Percentiles rank a stretch among this genome's conserved stretches.
Conservation (phyloP, 2,888 invertebrate genomes). For the Drosophila meridiana region DNA sequence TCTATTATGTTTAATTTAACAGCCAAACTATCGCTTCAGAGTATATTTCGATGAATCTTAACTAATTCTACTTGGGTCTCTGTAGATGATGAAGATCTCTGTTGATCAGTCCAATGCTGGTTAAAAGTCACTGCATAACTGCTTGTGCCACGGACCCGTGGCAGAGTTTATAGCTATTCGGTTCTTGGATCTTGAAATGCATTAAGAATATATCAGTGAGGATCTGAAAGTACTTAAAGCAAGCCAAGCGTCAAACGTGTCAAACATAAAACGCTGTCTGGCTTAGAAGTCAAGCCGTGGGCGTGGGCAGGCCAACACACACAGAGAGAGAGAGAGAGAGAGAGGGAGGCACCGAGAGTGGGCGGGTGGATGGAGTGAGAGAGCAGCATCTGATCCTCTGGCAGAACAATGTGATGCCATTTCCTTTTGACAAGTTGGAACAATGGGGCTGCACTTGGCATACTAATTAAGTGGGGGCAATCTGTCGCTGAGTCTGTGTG, state of each 20-base stretch:
- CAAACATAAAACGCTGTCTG: constrained; percentile 51
- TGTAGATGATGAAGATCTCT: neutral
- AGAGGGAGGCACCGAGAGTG: neutral
- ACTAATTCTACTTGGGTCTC: neutral
- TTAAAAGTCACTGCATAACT: neutral
- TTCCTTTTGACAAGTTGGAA: constrained; percentile 49
- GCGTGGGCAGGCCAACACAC: constrained; percentile 18
- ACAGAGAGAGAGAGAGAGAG: neutral
- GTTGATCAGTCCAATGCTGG: constrained; percentile 2
- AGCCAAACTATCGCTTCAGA: neutral
- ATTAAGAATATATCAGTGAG: constrained; percentile 27
- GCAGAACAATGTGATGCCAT: constrained; percentile 31
- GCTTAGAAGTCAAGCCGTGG: constrained; percentile 37
- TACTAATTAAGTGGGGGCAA: constrained; percentile 54
- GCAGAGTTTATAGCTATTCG: constrained; percentile 23
- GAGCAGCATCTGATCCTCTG: constrained; percentile 50
- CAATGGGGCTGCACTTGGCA: constrained; percentile 50
- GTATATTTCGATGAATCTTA: neutral
- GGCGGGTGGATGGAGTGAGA: neutral
- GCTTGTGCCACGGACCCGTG: neutral
- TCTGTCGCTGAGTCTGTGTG: constrained; percentile 56
- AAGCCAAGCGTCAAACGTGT: constrained; percentile 55
- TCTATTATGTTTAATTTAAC: neutral
- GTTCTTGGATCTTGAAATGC: constrained; percentile 25
- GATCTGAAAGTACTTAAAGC: constrained; percentile 46